Base-by-base conservation (phyloP, 2,113 vertebrate genomes). In the Drymodes brunneopygia region DNA sequence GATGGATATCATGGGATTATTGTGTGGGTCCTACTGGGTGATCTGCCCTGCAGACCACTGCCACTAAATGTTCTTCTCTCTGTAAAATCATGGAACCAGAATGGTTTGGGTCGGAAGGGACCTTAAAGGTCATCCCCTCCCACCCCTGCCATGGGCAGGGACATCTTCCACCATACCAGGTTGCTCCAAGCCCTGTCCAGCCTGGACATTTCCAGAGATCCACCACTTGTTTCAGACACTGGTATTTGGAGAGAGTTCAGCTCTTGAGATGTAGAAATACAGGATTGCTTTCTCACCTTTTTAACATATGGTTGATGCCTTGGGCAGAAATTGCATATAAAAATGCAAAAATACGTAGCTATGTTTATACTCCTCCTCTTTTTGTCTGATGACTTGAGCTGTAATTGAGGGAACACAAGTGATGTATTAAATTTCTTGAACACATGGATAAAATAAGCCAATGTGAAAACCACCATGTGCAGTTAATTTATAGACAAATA, bases 401-500 rank as follows among this genome's bases (percentile, higher is more conserved):
- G 71, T 80, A 91, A 84, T 91, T 86, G 89, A 92, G 66, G 61
- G 40, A 92, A 89, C 70, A 54, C 25, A 91, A 86, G 82, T 65
- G 65, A 90, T 81, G 73, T 93, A 94, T 94, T 86, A 92, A 78
- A 95, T 93, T 94, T 90, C 88, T 94, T 88, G 72, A 95, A 95
- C 95, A 95, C 97, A 97, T 66, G 94, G 93, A 82, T 94, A 94
- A 97, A 96, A 89, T 91, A 96, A 97, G 57, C 75, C 79, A 88
- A 96, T 90, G 75, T 97, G 95, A 97, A 96, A 97, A 88, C 62
- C 56, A 65, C 95, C 97, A 96, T 96, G 95, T 97, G 97, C 56
- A 72, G 90, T 95, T 97, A 96, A 97, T 96, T 97, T 97, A 96
- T 97, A 96, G 95, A 95, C 90, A 97, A 97, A 97, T 94, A 92